Evolutionary conservation across 1,140 invertebrate species (phyloP), one percentile per base, ranked within the genome.

Genomic region (Calliopsis andreniformis): DNA sequence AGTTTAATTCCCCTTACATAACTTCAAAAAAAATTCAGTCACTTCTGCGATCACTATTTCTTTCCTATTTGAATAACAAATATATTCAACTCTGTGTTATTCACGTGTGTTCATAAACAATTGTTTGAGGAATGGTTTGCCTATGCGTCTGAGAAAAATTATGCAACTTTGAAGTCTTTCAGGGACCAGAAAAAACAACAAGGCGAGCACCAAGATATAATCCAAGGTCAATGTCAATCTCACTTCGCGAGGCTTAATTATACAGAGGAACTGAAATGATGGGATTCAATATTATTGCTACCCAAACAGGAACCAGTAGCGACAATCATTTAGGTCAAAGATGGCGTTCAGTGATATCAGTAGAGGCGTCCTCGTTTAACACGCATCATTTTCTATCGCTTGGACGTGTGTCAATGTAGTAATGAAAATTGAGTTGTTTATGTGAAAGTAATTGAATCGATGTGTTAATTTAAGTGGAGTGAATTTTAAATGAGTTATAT

Each of bases 271-370:
- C 3, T 30, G 0, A 10, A 42, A 28, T 32, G 53, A 53, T 39
- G 45, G 32, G 25, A 14, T n/a, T 62, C 6, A 20, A 42, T 30
- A 12, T 28, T 68, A 20, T 14, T 12, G 6, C 12, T 42, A 59
- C 7, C 39, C 59, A 78, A 72, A 35, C 8, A 53, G 45, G 7
- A 55, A 66, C 25, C 8, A n/a, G 18, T 43, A 45, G 49, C 20
- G 63, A 80, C 47, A 71, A 71, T 49, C 8, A 18, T 30, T 45
- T 4, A 2, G n/a, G 2, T 51, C 32, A n/a, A 6, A 39, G 30
- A 51, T 30, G 35, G 39, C 23, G 32, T 16, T 55, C 55, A 55
- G 55, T n/a, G 30, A 39, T 42, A 28, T 23, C 32, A 5, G 6
- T n/a, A 39, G 12, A 16, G n/a, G 8, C n/a, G 14, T 39, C 7